These are phyloP conservation scores for Herminia tarsipennalis DNA, from an alignment of 2,888 invertebrate species.

Conservation along the genomic window DNA sequence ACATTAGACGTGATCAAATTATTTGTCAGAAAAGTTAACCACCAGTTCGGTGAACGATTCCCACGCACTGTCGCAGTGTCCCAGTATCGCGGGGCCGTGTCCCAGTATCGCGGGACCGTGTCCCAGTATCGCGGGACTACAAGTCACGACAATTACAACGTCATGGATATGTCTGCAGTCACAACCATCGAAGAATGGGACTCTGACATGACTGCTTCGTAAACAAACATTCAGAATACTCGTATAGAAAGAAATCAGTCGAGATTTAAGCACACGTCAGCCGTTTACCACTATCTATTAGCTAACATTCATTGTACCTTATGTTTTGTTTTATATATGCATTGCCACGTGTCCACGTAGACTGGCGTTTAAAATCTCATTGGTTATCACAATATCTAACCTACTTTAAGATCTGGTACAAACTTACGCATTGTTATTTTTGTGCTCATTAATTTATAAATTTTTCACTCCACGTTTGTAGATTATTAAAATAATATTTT, in stretches of 20 bases:
- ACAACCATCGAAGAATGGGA: conserved; percentile 74
- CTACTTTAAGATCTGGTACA: conserved; percentile 81
- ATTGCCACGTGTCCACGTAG: conserved; percentile 61
- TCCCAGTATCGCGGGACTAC: background rate
- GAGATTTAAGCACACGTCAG: conserved; percentile 71
- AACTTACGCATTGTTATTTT: conserved; percentile 77
- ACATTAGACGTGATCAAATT: conserved; percentile 70
- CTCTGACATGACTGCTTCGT: conserved; percentile 61
- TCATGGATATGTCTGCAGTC: conserved; percentile 81
- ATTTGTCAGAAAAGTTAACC: conserved; percentile 78
- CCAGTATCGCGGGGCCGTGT: no score
- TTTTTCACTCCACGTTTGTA: conserved; percentile 50
- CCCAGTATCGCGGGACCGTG: conserved; percentile 23
- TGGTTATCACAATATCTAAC: conserved; percentile 83
- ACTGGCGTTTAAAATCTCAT: conserved; percentile 81
- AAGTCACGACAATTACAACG: conserved; percentile 34
- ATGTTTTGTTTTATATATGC: conserved; percentile 71
- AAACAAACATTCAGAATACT: conserved; percentile 54
- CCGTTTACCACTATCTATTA: conserved; percentile 64
- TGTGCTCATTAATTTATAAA: conserved; percentile 70
- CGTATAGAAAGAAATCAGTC: conserved; percentile 65
- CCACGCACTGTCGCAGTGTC: conserved; percentile 10
- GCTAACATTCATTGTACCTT: conserved; percentile 82
- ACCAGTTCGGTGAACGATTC: conserved; percentile 59
- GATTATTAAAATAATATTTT: conserved; percentile 40